Base-by-base conservation (phyloP, 2,113 vertebrate genomes). In the Odontophorus gujanensis region DNA sequence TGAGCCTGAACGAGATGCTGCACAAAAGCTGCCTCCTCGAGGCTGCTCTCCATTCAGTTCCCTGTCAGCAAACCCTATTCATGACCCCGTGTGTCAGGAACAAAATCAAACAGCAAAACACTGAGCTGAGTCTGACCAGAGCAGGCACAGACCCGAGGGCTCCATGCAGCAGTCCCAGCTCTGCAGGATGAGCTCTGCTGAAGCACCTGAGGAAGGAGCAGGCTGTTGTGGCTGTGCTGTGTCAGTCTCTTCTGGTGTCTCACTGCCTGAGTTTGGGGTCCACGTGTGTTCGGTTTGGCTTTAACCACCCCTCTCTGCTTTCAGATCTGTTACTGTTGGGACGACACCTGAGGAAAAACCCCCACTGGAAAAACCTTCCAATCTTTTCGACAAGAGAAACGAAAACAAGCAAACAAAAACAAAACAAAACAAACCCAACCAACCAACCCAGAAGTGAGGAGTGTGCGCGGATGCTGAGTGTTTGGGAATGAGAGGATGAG, bases 321-420 rank as follows among this genome's bases (percentile, higher is more conserved):
- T 69, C 96, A 99, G 98, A 99, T 98, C 97, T 94, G 90, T 88
- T 89, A 97, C 97, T 92, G 93, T 95, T 97, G 93, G 97, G 95
- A 97, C 95, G 96, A 97, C 98, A 98, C 97, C 98, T 98, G 98
- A 98, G 97, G 40, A 40, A 10, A 40, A 40, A 97, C 98, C 98
- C 98, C 98, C 98, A 97, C 98, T 99, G 98, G 98, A 99, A 98
- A 98, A 40, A n/a, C n/a, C 98, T 98, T 98, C 98, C 98, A 98
- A 98, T 98, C 97, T 99, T 98, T 98, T 98, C 97, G 98, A 25
- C 5, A 30, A 18, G 16, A 32, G 18, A 57, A 32, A 57, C 32
- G 10, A 10, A 57, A 7, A 55, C 19, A 57, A 7, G 32, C 19
- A 4, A n/a, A 32, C 6, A 32, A 18, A 55, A 19, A 57, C 17